Conservation (phyloP, 2,113 vertebrate genomes). For the Ochotona princeps region DNA sequence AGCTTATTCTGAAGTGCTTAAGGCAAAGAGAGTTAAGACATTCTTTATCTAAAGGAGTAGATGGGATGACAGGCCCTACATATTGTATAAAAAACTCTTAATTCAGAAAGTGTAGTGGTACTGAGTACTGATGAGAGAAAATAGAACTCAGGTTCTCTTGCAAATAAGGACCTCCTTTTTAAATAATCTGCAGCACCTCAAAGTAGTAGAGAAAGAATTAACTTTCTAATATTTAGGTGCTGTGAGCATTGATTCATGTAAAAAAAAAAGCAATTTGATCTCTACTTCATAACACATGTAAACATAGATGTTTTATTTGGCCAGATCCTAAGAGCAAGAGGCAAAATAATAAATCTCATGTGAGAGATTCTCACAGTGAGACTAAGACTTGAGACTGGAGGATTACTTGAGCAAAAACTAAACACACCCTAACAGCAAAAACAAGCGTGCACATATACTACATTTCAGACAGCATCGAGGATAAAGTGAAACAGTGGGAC, state of each 20-base stretch:
- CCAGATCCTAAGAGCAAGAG: not conserved
- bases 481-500: not conserved
- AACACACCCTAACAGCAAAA: not conserved
- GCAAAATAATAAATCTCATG: not conserved
- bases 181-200: not conserved
- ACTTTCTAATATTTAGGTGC: not conserved
- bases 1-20: slow-evolving; percentile 38
- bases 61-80: not conserved
- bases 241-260: not conserved
- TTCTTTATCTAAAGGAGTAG: not conserved
- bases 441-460: not conserved
- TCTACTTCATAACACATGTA: not conserved
- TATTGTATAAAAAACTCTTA: not conserved
- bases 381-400: not conserved
- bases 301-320: not conserved
- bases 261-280: not conserved
- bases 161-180: no score
- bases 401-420: not conserved
- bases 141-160: not conserved
- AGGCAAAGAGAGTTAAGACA: not conserved
- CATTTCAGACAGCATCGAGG: not conserved
- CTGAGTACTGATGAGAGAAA: not conserved
- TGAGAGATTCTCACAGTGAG: not conserved
- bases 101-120: not conserved
- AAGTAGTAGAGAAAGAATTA: slow-evolving; percentile 39